Evolutionary conservation across 2,797 vertebrate species (phyloP).

Genomic region (Silurus aristotelis): DNA sequence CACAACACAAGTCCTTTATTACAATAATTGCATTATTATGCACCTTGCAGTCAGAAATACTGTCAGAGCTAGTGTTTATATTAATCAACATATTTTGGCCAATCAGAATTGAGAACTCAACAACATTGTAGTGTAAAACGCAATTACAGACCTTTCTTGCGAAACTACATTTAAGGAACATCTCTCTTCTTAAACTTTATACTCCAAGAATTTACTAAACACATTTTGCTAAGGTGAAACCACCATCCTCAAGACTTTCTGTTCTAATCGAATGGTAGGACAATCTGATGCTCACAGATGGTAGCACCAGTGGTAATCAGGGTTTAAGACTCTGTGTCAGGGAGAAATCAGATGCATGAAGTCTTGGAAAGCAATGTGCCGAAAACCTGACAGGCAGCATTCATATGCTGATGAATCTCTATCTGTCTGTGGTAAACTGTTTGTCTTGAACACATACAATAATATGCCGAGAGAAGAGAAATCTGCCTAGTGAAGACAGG

Average conservation of each 20-base stretch:
- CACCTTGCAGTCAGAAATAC: neutral
- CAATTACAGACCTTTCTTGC: too few species aligned
- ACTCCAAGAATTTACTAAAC: neutral
- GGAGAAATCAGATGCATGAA: slow-evolving; percentile 31
- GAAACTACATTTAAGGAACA: neutral
- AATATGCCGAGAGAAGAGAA: slow-evolving; percentile 52
- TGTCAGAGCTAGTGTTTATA: neutral
- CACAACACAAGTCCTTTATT: too few species aligned
- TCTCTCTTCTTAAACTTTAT: neutral
- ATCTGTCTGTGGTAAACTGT: slow-evolving; percentile 50
- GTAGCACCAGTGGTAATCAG: slow-evolving; percentile 28
- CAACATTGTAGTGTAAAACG: neutral
- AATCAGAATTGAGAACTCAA: neutral
- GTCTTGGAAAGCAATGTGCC: slow-evolving; percentile 23
- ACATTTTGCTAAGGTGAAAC: neutral
- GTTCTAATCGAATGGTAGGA: neutral
- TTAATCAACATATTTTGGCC: neutral
- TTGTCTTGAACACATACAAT: slow-evolving; percentile 50
- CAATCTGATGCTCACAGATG: slow-evolving; percentile 1
- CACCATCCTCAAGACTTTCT: neutral
- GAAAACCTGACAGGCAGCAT: slow-evolving; percentile 52
- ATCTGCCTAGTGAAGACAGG: slow-evolving; percentile 46
- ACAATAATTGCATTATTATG: neutral
- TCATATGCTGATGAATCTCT: slow-evolving; percentile 51
- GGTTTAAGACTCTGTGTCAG: slow-evolving; percentile 28